Base-by-base conservation (phyloP, 2,888 invertebrate genomes). In the Tholera decimalis region DNA sequence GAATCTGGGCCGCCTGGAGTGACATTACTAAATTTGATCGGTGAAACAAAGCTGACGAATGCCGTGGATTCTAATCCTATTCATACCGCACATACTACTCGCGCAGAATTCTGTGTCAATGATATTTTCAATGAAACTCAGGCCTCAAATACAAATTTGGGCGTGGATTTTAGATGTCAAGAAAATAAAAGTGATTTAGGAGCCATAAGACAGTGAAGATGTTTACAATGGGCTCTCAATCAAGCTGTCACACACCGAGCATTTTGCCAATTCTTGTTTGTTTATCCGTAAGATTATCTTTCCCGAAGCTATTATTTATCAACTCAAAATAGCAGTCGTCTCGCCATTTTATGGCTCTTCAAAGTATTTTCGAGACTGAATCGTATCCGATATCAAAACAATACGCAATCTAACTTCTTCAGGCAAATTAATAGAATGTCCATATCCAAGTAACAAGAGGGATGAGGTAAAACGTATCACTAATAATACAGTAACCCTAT, bases 21-120 rank as follows among this genome's bases (percentile, higher is more conserved):
- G 94, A 94, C 95, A 94, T 91, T 92, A 94, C 94, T 95, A 95
- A 93, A 94, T 95, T 93, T 93, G 93, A 94, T 93, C 92, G 83
- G 86, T 84, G 89, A 86, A 91, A 93, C 93, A 93, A 92, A 92
- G 90, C 91, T 89, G 83, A 86, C 85, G 88, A 90, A 91, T 91
- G 87, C 88, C 88, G 87, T 85, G 79, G 86, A 89, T 84, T 85
- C 85, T 86, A 83, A 82, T 84, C 83, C 85, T 85, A 80, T 82
- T 83, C 81, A 77, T 80, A 78, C 73, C 75, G 71, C 70, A 74
- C 37, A 58, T 63, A 67, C 44, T 50, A 64, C 43, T 66, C 50
- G 59, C 62, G 41, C 43, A 43, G 56, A 51, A 77, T 77, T 73
- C 72, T 81, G 56, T 77, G 77, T 70, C 77, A 79, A 76, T 79